Base-by-base conservation (phyloP, 2,113 vertebrate species). In the Prionailurus bengalensis region DNA sequence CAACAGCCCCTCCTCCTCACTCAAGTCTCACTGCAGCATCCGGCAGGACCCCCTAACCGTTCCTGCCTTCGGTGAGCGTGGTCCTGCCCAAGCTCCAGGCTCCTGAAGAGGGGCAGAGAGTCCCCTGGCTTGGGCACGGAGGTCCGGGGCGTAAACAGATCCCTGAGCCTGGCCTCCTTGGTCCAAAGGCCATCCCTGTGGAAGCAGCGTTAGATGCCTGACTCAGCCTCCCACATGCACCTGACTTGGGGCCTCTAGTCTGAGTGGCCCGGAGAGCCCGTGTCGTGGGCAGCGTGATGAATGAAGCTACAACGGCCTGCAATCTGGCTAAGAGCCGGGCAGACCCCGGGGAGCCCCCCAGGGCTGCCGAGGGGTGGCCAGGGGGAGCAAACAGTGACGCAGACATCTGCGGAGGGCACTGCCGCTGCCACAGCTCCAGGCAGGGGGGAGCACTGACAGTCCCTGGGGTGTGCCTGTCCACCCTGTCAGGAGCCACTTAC, bases 261-360 rank as follows among this genome's bases (percentile, higher is more conserved):
- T 7, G 31, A 87, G 29, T 70, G 94, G 68, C 96, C 88, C 96
- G 91, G 0, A 0, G 70, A 55, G 65, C 95, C 97, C 78, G 29
- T 85, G 91, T 97, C 97, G 80, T 33, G 61, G 95, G 71, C 97
- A 0, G 97, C 95, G 61, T 97, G 98, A 98, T 96, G 98, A 91
- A 97, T 97, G 95, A 98, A 97, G 94, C 78, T 65, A 84, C 97
- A 93, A 51, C 3, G 29, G 80, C 73, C 94, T 95, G 58, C 97
- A 98, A 97, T 95, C 92, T 97, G 89, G 94, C 98, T 1, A 0
- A 98, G 97, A 89, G 71, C 78, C 51, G 45, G 25, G 33, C 96
- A 53, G 85, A 61, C 1, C 5, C 76, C 0, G 14, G 55, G 14
- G 94, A 96, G 80, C 78, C 42, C 70, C 83, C 97, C 94, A 78